Evolutionary conservation across 2,113 vertebrate species (phyloP).

Genomic region (Hydrochoerus hydrochaeris): DNA sequence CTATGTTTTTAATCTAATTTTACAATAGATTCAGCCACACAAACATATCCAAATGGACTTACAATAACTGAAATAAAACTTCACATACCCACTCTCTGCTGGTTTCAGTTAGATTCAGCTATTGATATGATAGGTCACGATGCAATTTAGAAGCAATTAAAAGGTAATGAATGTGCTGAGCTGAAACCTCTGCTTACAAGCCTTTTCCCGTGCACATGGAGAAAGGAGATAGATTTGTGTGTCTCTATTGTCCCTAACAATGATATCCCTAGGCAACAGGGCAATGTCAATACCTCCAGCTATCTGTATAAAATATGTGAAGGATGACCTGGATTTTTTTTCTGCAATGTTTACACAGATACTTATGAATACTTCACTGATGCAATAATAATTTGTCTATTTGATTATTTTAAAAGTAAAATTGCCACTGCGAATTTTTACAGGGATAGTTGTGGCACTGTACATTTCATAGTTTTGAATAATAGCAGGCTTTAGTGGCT

Average conservation of each 20-base stretch:
- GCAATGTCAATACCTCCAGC: constrained; percentile 72
- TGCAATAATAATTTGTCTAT: background rate
- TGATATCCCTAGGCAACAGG: constrained; percentile 76
- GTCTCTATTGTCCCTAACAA: constrained; percentile 78
- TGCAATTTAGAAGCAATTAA: constrained; percentile 97
- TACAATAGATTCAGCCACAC: background rate
- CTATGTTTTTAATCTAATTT: background rate
- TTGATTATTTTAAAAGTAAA: constrained; percentile 62
- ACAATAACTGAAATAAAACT: constrained; percentile 49
- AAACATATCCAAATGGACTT: background rate
- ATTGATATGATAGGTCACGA: constrained; percentile 91
- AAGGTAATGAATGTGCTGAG: constrained; percentile 94
- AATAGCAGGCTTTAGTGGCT: constrained; percentile 3
- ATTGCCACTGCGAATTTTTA: constrained; percentile 11
- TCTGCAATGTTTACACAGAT: constrained; percentile 16
- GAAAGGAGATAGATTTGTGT: constrained; percentile 86
- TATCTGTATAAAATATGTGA: constrained; percentile 72
- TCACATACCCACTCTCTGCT: constrained; percentile 74
- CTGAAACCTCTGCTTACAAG: constrained; percentile 91
- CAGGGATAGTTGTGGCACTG: background rate
- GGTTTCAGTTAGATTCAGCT: constrained; percentile 86
- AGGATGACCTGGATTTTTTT: constrained; percentile 54
- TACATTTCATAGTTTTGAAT: background rate
- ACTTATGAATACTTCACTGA: constrained; percentile 52
- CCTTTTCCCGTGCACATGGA: constrained; percentile 82